A percentile compares a stretch with the other conserved stretches of the same genome.
These are phyloP conservation scores for Rhineura floridana DNA, from an alignment of 2,113 vertebrate species.

Conservation along the genomic window DNA sequence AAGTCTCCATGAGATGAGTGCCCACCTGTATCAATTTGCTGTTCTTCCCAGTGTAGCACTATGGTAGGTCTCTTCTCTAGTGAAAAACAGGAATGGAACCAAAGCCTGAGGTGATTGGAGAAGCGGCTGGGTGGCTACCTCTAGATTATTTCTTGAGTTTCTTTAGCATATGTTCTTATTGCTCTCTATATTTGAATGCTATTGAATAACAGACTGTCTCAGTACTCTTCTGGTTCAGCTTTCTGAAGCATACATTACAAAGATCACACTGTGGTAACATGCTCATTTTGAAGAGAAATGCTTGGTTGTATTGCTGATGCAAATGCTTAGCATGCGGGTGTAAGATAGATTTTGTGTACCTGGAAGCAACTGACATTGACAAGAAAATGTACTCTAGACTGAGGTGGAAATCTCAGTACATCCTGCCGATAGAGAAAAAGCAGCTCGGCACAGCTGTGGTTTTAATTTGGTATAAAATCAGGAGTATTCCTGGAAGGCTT, in stretches of 20 bases:
- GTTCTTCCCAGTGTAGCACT: neutral
- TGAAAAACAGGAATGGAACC: neutral
- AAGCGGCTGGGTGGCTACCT: neutral
- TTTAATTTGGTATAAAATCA: conserved; percentile 29
- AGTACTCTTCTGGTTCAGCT: neutral
- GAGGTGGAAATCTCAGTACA: neutral
- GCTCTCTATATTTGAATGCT: neutral
- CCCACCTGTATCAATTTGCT: neutral
- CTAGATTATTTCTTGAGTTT: neutral
- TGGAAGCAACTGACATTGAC: neutral
- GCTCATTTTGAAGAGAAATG: neutral
- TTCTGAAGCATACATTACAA: neutral
- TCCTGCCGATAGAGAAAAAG: conserved; percentile 2
- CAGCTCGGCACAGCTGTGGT: conserved; percentile 13
- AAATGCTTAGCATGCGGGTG: neutral
- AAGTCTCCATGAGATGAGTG: neutral
- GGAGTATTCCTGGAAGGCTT: conserved; percentile 8
- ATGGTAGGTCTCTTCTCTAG: neutral
- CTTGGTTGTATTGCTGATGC: neutral
- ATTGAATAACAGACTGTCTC: neutral
- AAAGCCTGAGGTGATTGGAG: neutral
- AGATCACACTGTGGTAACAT: neutral
- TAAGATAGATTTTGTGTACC: neutral
- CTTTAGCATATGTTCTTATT: neutral
- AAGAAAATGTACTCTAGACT: neutral